These are phyloP conservation scores for Patiria pectinifera DNA, from an alignment of 53 echinoderm and acorn worm genomes.

Conservation along the genomic window DNA sequence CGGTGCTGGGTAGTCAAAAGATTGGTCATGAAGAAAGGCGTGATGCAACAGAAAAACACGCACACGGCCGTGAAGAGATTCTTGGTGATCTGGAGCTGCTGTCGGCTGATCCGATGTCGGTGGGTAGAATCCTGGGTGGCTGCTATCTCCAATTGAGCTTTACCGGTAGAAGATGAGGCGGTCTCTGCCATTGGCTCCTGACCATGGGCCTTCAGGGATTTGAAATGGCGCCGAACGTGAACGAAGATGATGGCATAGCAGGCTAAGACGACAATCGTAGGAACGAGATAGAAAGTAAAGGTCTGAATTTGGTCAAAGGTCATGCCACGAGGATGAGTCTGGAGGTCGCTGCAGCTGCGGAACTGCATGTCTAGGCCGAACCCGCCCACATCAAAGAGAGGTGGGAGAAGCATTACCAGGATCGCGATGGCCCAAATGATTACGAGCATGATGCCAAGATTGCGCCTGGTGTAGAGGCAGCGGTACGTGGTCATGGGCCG, in stretches of 20 bases:
- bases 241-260: slow-evolving; percentile 64
- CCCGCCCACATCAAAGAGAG: slow-evolving; percentile 50
- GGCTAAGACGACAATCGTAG: slow-evolving; percentile 50
- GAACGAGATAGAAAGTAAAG: slow-evolving; percentile 39
- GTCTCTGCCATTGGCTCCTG: neutral
- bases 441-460: slow-evolving; percentile 51
- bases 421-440: slow-evolving; percentile 57
- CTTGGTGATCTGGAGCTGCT: slow-evolving; percentile 68
- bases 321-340: slow-evolving; percentile 30
- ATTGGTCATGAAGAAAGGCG: slow-evolving; percentile 57
- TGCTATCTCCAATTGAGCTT: neutral
- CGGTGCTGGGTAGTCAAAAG: slow-evolving; percentile 19
- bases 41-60: slow-evolving; percentile 55
- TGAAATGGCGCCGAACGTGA: slow-evolving; percentile 65
- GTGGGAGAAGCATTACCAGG: slow-evolving; percentile 30
- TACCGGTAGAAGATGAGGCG: neutral
- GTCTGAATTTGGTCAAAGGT: slow-evolving; percentile 47
- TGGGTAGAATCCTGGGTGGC: neutral
- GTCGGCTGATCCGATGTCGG: slow-evolving; percentile 25
- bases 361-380: slow-evolving; percentile 55
- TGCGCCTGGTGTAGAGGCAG: slow-evolving; percentile 46
- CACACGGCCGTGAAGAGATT: slow-evolving; percentile 71
- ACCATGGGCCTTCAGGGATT: neutral
- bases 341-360: slow-evolving; percentile 57
- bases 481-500: slow-evolving; percentile 48